A percentile compares a stretch with the other conserved stretches of the same genome.
These are phyloP conservation scores for Ichneumon xanthorius DNA, from an alignment of 2,888 invertebrate species.

Conservation along the genomic window DNA sequence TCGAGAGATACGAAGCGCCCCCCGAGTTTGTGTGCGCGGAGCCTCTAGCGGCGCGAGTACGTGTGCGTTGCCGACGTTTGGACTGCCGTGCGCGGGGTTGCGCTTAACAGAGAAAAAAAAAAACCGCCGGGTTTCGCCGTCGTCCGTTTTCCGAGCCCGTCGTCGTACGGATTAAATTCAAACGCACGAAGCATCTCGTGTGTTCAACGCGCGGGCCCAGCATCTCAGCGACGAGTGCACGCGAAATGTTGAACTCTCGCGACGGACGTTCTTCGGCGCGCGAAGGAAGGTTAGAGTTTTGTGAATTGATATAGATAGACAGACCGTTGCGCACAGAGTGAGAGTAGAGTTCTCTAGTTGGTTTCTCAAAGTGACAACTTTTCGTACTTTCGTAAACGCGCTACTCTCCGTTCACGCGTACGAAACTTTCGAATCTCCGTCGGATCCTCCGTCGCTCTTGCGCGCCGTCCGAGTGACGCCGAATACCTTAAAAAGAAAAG, in stretches of 20 bases:
- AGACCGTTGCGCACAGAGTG: constrained; percentile 11
- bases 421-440: constrained; percentile 67
- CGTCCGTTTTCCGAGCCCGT: not conserved
- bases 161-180: not conserved
- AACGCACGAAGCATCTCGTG: not conserved
- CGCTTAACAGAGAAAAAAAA: constrained; percentile 57
- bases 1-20: constrained; percentile 32
- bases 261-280: constrained; percentile 22
- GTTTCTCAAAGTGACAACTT: constrained; percentile 71
- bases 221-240: not conserved
- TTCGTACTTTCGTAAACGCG: constrained; percentile 49
- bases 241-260: not conserved
- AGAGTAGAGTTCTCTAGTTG: constrained; percentile 54
- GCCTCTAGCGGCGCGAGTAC: constrained; percentile 9
- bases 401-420: constrained; percentile 53
- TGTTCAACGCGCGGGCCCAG: not conserved
- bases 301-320: not conserved
- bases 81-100: constrained; percentile 68
- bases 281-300: constrained; percentile 76
- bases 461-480: constrained; percentile 48
- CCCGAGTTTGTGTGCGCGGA: constrained; percentile 24
- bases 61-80: constrained; percentile 64
- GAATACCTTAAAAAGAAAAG: constrained; percentile 12
- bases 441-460: not conserved
- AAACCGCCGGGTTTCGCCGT: constrained; percentile 65